Conservation (phyloP, 2,888 invertebrate species). For the Eupeodes luniger region DNA sequence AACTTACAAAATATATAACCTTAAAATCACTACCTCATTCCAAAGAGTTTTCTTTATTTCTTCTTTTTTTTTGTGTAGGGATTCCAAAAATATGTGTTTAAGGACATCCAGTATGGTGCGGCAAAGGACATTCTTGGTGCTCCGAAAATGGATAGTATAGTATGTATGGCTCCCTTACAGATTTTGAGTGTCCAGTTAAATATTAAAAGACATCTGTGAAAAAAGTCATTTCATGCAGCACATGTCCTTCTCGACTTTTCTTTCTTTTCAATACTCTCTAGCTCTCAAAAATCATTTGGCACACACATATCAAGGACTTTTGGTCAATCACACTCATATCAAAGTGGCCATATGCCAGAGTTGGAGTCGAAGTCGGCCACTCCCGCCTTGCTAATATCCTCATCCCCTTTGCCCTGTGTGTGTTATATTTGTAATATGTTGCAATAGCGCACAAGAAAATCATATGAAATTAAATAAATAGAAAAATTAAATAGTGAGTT, state of each 20-base stretch:
- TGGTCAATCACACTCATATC: conserved; percentile 64
- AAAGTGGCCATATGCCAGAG: conserved; percentile 38
- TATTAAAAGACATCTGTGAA: conserved; percentile 70
- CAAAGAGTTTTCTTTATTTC: neutral
- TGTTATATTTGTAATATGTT: conserved; percentile 58
- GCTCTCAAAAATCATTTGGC: conserved; percentile 46
- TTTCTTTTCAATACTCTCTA: neutral
- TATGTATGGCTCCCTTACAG: conserved; percentile 49
- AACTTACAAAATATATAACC: conserved; percentile 27
- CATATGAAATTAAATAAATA: conserved; percentile 72
- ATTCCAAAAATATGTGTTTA: conserved; percentile 41
- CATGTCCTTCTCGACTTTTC: conserved; percentile 45
- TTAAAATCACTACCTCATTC: conserved; percentile 41
- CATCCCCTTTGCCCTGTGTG: neutral
- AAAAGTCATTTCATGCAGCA: conserved; percentile 68
- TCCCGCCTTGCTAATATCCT: neutral
- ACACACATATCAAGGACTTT: conserved; percentile 60
- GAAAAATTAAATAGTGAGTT: conserved; percentile 54
- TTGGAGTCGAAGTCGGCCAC: neutral
- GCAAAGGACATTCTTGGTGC: conserved; percentile 52
- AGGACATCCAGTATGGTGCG: conserved; percentile 46
- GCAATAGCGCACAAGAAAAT: conserved; percentile 66
- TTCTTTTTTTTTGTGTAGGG: conserved; percentile 11
- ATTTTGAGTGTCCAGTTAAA: conserved; percentile 67
- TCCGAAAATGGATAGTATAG: conserved; percentile 37